Percentiles rank a stretch among this genome's conserved stretches.
These are phyloP conservation scores for Polypedilum pembai DNA, from an alignment of 1,140 invertebrate species.

Conservation along the genomic window DNA sequence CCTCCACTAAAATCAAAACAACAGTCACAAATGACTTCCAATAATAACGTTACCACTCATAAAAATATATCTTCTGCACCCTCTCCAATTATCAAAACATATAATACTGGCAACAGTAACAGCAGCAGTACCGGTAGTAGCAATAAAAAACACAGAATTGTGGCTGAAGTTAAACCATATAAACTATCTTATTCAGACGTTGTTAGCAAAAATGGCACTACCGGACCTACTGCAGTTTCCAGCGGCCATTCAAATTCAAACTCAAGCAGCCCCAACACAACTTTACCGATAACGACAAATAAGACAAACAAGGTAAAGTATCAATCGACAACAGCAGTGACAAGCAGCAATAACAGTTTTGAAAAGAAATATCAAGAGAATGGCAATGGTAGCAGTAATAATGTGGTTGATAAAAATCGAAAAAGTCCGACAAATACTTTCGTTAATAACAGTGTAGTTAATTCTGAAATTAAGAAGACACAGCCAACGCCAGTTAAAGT, in stretches of 20 bases:
- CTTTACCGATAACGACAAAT: background rate
- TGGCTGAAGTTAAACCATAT: conserved; percentile 79
- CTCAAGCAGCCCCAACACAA: conserved; percentile 9
- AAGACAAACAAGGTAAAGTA: background rate
- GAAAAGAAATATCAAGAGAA: background rate
- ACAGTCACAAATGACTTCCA: conserved; percentile 36
- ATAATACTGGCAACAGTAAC: conserved; percentile 30
- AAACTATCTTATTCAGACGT: conserved; percentile 75
- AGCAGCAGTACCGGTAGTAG: conserved; percentile 34
- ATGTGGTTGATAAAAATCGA: background rate
- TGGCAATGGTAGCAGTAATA: background rate
- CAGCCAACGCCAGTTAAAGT: background rate
- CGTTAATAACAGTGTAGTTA: background rate
- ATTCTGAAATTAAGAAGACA: background rate
- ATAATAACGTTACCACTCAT: conserved; percentile 39
- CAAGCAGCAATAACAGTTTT: background rate
- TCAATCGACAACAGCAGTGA: background rate
- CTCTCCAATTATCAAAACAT: conserved; percentile 30
- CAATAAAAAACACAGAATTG: conserved; percentile 59
- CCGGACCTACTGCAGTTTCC: conserved; percentile 9
- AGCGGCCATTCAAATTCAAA: background rate
- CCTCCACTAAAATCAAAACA: conserved; percentile 34
- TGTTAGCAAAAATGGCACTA: conserved; percentile 57
- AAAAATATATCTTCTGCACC: conserved; percentile 42
- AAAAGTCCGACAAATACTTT: background rate